A percentile compares a stretch with the other conserved stretches of the same genome.
Evolutionary conservation across 2,888 invertebrate genomes (phyloP).

Genomic region (Drosophila paranaensis): DNA sequence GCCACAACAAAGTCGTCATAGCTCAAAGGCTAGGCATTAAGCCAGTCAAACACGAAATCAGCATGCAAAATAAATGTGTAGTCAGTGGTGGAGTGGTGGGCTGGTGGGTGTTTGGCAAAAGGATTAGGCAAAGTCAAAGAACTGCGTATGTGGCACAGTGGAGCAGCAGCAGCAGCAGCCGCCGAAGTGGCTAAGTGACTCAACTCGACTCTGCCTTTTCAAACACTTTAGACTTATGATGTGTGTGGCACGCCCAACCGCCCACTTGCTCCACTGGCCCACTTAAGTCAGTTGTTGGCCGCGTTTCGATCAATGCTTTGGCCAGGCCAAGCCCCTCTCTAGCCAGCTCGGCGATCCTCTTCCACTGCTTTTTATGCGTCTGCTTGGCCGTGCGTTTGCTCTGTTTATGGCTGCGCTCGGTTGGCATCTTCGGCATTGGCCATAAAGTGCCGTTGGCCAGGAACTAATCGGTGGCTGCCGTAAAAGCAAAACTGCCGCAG

Average conservation of each 20-base stretch:
- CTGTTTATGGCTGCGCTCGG: slow-evolving; percentile 31
- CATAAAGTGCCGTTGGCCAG: slow-evolving; percentile 56
- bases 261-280: slow-evolving; percentile 21
- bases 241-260: background rate
- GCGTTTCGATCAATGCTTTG: slow-evolving; percentile 40
- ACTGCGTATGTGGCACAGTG: slow-evolving; percentile 40
- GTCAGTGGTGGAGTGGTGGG: slow-evolving; percentile 12
- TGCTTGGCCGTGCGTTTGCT: slow-evolving; percentile 17
- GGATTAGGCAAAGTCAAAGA: slow-evolving; percentile 50
- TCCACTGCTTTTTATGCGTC: slow-evolving; percentile 7
- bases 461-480: slow-evolving; percentile 72
- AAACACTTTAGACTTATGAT: slow-evolving; percentile 37
- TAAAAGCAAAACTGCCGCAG: slow-evolving; percentile 54
- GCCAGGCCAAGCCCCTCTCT: slow-evolving; percentile 8
- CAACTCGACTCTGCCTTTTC: slow-evolving; percentile 28
- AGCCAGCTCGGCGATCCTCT: slow-evolving; percentile 2
- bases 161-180: background rate
- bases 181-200: slow-evolving; percentile 21
- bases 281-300: slow-evolving; percentile 41
- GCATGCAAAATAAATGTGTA: slow-evolving; percentile 6
- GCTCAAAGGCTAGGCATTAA: slow-evolving; percentile 24
- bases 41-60: slow-evolving; percentile 20
- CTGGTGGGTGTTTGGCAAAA: slow-evolving; percentile 26
- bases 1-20: slow-evolving; percentile 53
- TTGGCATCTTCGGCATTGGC: slow-evolving; percentile 25